phyloP scores from a whole-genome alignment of 2,888 invertebrate genomes.

The Drosophila merina region DNA sequence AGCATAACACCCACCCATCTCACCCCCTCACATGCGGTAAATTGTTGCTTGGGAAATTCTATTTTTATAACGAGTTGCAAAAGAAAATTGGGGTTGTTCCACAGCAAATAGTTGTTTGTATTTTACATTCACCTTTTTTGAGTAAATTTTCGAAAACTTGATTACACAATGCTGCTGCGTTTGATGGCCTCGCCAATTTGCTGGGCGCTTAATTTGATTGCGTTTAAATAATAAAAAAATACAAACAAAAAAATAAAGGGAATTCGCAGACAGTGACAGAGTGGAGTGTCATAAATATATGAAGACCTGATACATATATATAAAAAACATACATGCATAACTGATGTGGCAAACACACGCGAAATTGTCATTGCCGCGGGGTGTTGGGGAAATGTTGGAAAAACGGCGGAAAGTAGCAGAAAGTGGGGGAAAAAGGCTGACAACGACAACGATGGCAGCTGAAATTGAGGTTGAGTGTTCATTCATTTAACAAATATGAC shows the following conservation, averaged over 20 bases:
- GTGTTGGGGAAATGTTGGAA: neutral
- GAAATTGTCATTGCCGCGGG: conserved; percentile 73
- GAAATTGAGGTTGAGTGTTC: conserved; percentile 74
- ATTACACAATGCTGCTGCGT: conserved; percentile 60
- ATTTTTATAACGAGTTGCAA: conserved; percentile 35
- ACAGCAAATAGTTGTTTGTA: conserved; percentile 25
- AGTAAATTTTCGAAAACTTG: conserved; percentile 54
- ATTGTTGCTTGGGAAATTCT: conserved; percentile 27
- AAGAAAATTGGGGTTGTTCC: conserved; percentile 28
- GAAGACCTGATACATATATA: conserved; percentile 20
- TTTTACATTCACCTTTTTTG: conserved; percentile 51
- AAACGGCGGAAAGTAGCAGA: conserved; percentile 4
- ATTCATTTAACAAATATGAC: conserved; percentile 73
- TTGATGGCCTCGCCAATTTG: conserved; percentile 69
- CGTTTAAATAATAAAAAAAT: conserved; percentile 71
- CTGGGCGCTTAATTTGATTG: conserved; percentile 79
- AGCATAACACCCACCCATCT: conserved; percentile 14
- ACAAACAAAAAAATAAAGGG: conserved; percentile 25
- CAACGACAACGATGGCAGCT: conserved; percentile 66
- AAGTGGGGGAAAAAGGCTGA: conserved; percentile 68
- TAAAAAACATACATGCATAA: conserved; percentile 55
- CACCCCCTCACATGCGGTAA: conserved; percentile 3
- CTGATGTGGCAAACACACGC: conserved; percentile 80
- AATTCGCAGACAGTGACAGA: conserved; percentile 64
- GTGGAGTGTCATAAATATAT: conserved; percentile 66